Evolutionary conservation across 2,113 vertebrate genomes (phyloP).

Genomic region (Macaca nemestrina): DNA sequence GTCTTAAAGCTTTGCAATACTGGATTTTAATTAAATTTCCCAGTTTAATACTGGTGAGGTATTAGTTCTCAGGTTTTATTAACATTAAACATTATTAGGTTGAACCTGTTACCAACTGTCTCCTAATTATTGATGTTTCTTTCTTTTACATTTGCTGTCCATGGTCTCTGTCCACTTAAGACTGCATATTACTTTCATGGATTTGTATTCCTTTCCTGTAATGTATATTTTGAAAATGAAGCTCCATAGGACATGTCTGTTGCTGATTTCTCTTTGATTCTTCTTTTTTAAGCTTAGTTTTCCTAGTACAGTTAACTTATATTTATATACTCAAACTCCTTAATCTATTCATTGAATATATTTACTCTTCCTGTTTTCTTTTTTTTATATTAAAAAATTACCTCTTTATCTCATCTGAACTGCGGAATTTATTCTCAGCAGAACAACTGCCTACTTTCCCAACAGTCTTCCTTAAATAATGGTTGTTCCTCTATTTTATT

Average conservation of each 20-base stretch:
- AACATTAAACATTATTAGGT: background rate
- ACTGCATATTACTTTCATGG: background rate
- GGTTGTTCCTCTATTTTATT: background rate
- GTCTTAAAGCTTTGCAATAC: background rate
- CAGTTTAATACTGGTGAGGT: background rate
- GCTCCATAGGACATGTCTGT: background rate
- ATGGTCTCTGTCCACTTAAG: background rate
- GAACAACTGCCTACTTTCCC: background rate
- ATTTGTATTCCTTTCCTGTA: background rate
- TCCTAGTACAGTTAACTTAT: background rate
- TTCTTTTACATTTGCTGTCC: background rate
- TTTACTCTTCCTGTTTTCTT: background rate
- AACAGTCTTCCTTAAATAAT: background rate
- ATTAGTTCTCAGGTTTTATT: background rate
- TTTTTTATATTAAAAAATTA: conserved; percentile 4
- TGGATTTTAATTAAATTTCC: background rate
- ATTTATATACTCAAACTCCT: background rate
- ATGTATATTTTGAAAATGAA: background rate
- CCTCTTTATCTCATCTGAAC: background rate
- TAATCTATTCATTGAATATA: background rate
- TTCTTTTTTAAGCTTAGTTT: conserved; percentile 9
- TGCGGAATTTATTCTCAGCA: background rate
- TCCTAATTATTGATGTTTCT: background rate
- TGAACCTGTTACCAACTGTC: background rate
- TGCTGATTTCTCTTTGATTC: background rate